Evolutionary conservation across 2,113 vertebrate species (phyloP).

Genomic region (Noctilio leporinus): DNA sequence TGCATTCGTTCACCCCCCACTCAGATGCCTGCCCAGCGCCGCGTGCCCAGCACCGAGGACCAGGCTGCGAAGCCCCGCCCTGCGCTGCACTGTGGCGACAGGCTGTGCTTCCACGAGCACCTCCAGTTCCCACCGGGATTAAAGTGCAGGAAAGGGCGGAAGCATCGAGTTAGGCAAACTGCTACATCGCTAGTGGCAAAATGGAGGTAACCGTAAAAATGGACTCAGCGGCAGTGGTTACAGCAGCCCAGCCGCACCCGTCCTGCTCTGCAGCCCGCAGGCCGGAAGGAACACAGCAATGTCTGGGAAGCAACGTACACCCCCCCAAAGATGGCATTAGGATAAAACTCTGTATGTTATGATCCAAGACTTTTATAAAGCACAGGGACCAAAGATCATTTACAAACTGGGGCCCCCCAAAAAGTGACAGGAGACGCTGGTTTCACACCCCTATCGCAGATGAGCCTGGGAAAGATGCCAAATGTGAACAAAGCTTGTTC

Average conservation of each 20-base stretch:
- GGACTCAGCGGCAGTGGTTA: neutral
- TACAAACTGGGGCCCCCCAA: neutral
- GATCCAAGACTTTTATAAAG: neutral
- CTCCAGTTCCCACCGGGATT: neutral
- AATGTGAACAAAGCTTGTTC: neutral
- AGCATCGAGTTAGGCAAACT: rapidly evolving
- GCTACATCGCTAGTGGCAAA: neutral
- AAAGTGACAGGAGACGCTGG: rapidly evolving
- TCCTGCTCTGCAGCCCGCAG: neutral
- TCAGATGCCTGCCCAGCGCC: neutral
- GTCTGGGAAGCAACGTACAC: neutral
- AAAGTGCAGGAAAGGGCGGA: neutral
- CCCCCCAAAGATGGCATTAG: neutral
- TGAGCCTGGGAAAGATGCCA: neutral
- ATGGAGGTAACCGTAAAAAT: rapidly evolving
- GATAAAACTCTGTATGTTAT: neutral
- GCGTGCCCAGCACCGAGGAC: neutral
- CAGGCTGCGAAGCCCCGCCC: neutral
- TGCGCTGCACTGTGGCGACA: neutral
- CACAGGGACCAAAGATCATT: neutral
- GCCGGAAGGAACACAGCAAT: neutral
- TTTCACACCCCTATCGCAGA: neutral
- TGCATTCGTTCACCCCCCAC: too few relatives aligned
- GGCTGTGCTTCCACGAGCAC: neutral
- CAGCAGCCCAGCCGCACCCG: rapidly evolving